These are phyloP conservation scores for Rambutsinella grinnellia DNA, from an alignment of 2,888 invertebrate species.

Conservation along the genomic window DNA sequence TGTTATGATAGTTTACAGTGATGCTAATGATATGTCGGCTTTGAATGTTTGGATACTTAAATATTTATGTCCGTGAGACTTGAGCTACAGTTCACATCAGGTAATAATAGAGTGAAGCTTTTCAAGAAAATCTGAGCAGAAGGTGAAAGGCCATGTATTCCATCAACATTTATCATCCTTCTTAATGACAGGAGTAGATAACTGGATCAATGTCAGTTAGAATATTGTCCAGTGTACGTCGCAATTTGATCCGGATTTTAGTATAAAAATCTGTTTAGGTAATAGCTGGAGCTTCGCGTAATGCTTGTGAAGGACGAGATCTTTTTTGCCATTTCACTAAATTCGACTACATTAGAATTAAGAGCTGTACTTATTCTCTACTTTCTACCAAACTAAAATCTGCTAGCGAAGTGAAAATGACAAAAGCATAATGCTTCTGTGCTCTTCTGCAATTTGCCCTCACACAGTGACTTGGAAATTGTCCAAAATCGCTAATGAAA, in stretches of 20 bases:
- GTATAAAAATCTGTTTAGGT: not conserved
- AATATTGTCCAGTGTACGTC: not conserved
- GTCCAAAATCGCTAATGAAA: conserved; percentile 53
- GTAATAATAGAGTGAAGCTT: not conserved
- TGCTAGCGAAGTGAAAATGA: not conserved
- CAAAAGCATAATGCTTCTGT: not conserved
- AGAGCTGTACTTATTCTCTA: not conserved
- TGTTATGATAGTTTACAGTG: not conserved
- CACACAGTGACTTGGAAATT: conserved; percentile 49
- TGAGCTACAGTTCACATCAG: not conserved
- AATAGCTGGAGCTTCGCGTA: too few species aligned
- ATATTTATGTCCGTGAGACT: too few species aligned
- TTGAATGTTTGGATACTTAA: too few species aligned
- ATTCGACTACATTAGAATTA: not conserved
- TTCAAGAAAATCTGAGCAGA: not conserved
- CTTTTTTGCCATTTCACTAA: not conserved
- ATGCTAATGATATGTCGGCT: too few species aligned
- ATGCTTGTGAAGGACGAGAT: not conserved
- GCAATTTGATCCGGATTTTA: not conserved
- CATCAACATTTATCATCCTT: not conserved
- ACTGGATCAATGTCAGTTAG: not conserved
- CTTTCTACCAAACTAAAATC: not conserved
- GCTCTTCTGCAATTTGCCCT: not conserved
- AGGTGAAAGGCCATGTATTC: not conserved
- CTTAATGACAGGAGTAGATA: not conserved